Base-by-base conservation (phyloP, 2,797 vertebrate species). In the Enteromius paludinosus region DNA sequence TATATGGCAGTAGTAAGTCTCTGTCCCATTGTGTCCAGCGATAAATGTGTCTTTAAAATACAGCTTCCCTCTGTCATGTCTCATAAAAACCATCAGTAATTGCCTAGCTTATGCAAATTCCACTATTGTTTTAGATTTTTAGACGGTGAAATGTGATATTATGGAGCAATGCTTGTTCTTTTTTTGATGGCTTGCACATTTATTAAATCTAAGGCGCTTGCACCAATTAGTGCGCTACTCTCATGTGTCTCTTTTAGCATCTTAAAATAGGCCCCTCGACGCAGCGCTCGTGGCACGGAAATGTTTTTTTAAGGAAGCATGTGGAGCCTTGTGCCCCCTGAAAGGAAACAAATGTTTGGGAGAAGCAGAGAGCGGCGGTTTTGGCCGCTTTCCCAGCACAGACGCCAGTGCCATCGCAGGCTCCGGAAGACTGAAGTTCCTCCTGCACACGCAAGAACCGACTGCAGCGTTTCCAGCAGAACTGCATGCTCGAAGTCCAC, bases 321-420 rank as follows among this genome's bases (percentile, higher is more conserved):
- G 91, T 90, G 87, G 90, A 89, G 86, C 87, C 87, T 85, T 12
- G 45, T 73, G 78, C 87, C 89, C 88, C 87, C 87, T 69, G 85
- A 92, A 91, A 90, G 88, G 87, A 92, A 92, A 90, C 92, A 92
- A 94, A 93, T 94, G 92, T 92, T 92, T 87, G 84, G 83, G 87
- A 90, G 90, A 89, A 90, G 89, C 90, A 90, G 88, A 85, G 86
- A 68, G 82, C 87, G 82, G 84, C 82, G 86, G 84, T 85, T 87
- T 90, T 92, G 91, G 92, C 92, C 17, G 59, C 35, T 84, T 86
- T 93, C 91, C 92, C 90, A 52, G 87, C 23, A 17, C 70, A 81
- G 83, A 91, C 89, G 87, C 87, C 45, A 81, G 62, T 82, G 75
- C 82, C 74, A 85, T 81, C 73, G n/a, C 69, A 0, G 43, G 78